phyloP scores from a whole-genome alignment of 2,113 vertebrate species.

The Narcine bancroftii region DNA sequence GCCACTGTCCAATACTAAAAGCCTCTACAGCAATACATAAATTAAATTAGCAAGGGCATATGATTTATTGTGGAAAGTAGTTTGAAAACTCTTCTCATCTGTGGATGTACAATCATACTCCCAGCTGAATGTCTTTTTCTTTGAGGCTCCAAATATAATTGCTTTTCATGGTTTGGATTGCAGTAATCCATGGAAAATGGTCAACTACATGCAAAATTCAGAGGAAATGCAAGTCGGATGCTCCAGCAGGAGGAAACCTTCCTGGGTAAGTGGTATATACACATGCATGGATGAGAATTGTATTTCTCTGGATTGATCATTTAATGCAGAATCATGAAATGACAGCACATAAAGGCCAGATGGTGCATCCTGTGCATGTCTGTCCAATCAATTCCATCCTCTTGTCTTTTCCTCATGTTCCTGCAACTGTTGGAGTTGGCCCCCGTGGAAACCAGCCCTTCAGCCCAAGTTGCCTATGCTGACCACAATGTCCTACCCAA shows the following conservation, averaged over 20 bases:
- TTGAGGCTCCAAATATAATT: not conserved
- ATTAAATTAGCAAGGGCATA: not conserved
- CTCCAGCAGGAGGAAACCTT: not conserved
- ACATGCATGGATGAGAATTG: not conserved
- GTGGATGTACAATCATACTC: not conserved
- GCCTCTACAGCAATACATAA: not conserved
- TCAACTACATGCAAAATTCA: not conserved
- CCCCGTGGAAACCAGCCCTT: too few species aligned
- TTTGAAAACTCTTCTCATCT: not conserved
- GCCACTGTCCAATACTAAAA: not conserved
- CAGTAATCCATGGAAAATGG: not conserved
- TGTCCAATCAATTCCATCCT: not conserved
- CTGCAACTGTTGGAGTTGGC: not conserved
- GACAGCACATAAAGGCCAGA: not conserved
- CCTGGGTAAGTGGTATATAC: not conserved
- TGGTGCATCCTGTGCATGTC: not conserved
- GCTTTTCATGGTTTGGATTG: not conserved
- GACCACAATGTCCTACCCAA: too few species aligned
- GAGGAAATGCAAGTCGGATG: not conserved
- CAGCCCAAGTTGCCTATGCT: too few species aligned
- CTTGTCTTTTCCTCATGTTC: not conserved
- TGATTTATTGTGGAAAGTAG: not conserved
- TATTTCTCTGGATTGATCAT: not conserved
- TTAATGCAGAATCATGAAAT: not conserved
- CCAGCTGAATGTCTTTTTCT: not conserved